Evolutionary conservation across 2,113 vertebrate species (phyloP), one percentile per base, ranked within the genome.

Genomic region (Pterocles gutturalis): DNA sequence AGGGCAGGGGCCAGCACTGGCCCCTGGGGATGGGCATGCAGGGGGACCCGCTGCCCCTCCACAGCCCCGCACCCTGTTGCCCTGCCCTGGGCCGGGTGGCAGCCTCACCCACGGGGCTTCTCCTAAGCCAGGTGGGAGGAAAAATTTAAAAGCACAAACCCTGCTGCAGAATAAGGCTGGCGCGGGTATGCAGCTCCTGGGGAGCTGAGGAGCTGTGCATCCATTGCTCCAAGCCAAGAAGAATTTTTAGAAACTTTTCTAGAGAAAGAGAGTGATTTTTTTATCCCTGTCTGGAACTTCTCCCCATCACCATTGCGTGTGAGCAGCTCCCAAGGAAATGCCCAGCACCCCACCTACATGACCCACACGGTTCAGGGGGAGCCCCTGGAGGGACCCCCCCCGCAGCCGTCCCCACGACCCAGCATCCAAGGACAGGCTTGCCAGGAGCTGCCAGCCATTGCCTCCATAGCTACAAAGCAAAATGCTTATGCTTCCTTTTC

Each of bases 151-250:
- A 38, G 51, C 58, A 25, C 16, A 54, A 69, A 20, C 9, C 15
- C 17, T 31, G 49, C 17, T 69, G 54, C 43, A 58, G 60, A 38
- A 16, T 13, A 38, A 34, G n/a, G 21, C 15, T 2, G 1, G 13
- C 11, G 24, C 19, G 0, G 1, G 13, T 0, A 28, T 2, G 9
- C 34, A 36, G 55, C 34, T n/a, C 17, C 28, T 1, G 26, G 17
- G 36, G 25, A 41, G 45, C 64, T 17, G 46, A 12, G 45, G 19
- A 38, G 60, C 66, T n/a, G 26, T 21, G 19, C 1, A 0, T 24
- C 38, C 28, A 9, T 34, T 3, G 2, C 17, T 48, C 67, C 26
- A 36, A 80, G 43, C 6, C 0, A 0, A 77, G 31, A 55, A 21
- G 18, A 45, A 22, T 5, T 58, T 78, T 72, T 26, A 65, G 46